Percentiles rank a stretch among this genome's conserved stretches.
phyloP scores from a whole-genome alignment of 2,888 invertebrate genomes.

The Eumerus sabulonum region DNA sequence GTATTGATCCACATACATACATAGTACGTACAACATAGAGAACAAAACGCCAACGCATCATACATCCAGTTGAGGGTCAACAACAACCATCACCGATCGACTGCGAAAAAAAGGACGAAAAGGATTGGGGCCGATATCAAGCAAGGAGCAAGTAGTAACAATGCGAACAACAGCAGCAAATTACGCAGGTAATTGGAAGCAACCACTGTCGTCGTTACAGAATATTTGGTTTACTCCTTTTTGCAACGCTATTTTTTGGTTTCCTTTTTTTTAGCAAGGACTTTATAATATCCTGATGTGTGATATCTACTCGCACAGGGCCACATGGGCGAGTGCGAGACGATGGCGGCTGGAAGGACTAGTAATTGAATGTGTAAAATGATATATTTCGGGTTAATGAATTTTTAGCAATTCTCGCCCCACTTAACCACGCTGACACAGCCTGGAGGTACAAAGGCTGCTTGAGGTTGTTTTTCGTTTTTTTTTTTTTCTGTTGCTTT shows the following conservation, averaged over 20 bases:
- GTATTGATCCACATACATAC: too few relatives aligned
- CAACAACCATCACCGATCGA: background rate
- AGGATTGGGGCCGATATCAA: too few relatives aligned
- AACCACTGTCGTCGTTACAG: conserved; percentile 63
- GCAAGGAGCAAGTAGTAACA: conserved; percentile 30
- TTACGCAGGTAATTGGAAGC: conserved; percentile 68
- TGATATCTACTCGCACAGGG: background rate
- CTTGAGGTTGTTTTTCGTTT: too few relatives aligned
- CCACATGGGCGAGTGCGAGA: background rate
- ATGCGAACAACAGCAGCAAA: conserved; percentile 53
- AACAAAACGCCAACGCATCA: conserved; percentile 40
- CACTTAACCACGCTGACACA: conserved; percentile 2
- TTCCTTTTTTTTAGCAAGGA: conserved; percentile 37
- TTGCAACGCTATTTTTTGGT: too few relatives aligned
- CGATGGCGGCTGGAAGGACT: conserved; percentile 29
- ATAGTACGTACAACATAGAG: background rate
- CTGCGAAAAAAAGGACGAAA: background rate
- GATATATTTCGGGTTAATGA: conserved; percentile 69
- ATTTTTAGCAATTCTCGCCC: conserved; percentile 61
- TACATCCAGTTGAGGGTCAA: conserved; percentile 42
- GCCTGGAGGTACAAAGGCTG: too few relatives aligned
- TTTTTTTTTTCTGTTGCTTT: too few relatives aligned
- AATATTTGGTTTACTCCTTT: conserved; percentile 24
- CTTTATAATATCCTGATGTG: conserved; percentile 42
- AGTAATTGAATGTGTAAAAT: conserved; percentile 68